phyloP scores from a whole-genome alignment of 2,113 vertebrate genomes.

The Ploceus nigricollis region DNA sequence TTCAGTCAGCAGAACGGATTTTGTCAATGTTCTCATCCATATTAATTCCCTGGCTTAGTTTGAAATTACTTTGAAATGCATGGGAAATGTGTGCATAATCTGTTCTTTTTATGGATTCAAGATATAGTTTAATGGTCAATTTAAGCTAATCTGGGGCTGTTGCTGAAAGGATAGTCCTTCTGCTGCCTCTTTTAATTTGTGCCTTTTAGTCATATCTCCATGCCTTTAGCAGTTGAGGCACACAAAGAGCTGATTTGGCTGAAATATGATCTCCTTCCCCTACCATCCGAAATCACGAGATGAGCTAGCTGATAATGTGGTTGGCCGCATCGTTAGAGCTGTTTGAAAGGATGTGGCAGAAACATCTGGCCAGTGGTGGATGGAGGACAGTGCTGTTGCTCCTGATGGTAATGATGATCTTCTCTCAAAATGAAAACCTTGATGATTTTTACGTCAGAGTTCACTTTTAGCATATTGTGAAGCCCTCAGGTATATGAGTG shows the following conservation, averaged over 20 bases:
- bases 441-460: neutral
- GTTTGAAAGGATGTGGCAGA: neutral
- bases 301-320: neutral
- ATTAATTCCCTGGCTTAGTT: neutral
- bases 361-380: neutral
- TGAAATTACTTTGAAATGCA: neutral
- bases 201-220: neutral
- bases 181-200: neutral
- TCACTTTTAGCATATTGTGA: neutral
- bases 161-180: neutral
- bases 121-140: neutral
- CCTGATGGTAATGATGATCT: neutral
- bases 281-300: neutral
- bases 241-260: neutral
- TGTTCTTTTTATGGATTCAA: neutral
- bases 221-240: neutral
- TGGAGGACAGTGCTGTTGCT: neutral
- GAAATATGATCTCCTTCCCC: neutral
- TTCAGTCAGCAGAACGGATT: neutral
- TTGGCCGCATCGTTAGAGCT: neutral
- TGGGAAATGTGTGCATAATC: neutral
- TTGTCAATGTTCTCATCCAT: neutral
- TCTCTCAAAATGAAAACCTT: neutral
- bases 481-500: neutral
- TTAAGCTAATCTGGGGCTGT: neutral